A percentile compares a stretch with the other conserved stretches of the same genome.
These are phyloP conservation scores for Abscondita cerata DNA, from an alignment of 2,888 invertebrate genomes.

Conservation along the genomic window DNA sequence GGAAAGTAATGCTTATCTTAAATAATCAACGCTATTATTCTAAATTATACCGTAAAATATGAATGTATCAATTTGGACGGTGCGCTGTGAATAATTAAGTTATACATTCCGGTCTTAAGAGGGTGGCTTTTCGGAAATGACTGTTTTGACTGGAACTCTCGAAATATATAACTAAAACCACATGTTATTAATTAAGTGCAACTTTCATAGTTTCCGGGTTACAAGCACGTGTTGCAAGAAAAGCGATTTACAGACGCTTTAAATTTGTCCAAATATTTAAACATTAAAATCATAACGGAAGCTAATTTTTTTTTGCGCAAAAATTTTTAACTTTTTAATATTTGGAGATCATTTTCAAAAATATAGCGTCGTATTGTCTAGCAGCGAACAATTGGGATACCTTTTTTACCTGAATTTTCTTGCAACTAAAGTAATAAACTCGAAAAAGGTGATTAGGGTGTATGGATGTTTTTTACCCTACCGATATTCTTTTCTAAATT, in stretches of 20 bases:
- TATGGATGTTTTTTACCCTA: slow-evolving; percentile 26
- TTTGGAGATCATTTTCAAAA: too few species aligned
- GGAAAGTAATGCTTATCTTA: slow-evolving; percentile 24
- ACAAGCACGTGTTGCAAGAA: slow-evolving; percentile 13
- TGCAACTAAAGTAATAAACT: slow-evolving; percentile 1
- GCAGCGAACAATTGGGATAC: slow-evolving; percentile 1
- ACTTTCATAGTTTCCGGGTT: slow-evolving; percentile 12
- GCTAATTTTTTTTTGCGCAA: too few species aligned
- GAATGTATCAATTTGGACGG: neutral
- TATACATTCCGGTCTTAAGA: neutral
- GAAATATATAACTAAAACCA: slow-evolving; percentile 7
- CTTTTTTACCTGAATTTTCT: slow-evolving; percentile 19
- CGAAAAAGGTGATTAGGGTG: slow-evolving; percentile 21
- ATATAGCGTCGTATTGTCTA: too few species aligned
- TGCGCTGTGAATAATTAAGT: neutral
- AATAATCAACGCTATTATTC: slow-evolving; percentile 22
- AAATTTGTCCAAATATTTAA: too few species aligned
- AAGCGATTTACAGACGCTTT: too few species aligned
- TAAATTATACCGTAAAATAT: slow-evolving; percentile 1
- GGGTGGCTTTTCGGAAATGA: slow-evolving; percentile 6
- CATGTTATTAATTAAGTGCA: slow-evolving; percentile 11
- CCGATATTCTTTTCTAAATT: slow-evolving; percentile 22
- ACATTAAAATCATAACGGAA: too few species aligned
- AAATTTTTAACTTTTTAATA: too few species aligned
- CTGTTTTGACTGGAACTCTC: slow-evolving; percentile 12